Percentiles rank a stretch among this genome's conserved stretches.
Evolutionary conservation across 2,797 vertebrate genomes (phyloP).

Genomic region (Malacoctenus gilli): DNA sequence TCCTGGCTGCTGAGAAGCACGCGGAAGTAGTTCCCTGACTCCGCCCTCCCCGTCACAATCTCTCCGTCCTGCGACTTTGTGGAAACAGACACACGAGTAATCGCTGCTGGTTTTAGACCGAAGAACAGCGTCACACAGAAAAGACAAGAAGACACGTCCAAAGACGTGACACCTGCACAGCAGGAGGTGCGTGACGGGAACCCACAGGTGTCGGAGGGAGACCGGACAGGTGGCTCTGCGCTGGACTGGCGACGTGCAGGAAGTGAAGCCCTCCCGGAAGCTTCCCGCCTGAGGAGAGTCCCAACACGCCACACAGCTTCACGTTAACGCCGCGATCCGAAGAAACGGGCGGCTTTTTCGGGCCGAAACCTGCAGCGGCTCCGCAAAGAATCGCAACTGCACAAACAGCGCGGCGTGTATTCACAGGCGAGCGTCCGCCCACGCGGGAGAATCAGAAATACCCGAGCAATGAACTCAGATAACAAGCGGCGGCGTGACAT

Average conservation of each 20-base stretch:
- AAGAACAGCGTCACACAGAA: too few relatives aligned
- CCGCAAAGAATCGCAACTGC: background rate
- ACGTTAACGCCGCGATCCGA: too few relatives aligned
- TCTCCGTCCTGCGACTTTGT: constrained; percentile 79
- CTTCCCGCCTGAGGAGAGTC: constrained; percentile 80
- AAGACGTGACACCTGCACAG: too few relatives aligned
- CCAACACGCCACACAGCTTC: background rate
- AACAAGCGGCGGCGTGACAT: constrained; percentile 5
- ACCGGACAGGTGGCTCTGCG: constrained; percentile 52
- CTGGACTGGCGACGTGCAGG: constrained; percentile 85
- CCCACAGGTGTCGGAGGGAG: constrained; percentile 73
- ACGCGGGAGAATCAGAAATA: constrained; percentile 15
- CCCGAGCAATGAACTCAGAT: constrained; percentile 26
- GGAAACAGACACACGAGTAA: too few relatives aligned
- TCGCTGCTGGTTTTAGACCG: background rate
- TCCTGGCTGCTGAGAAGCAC: constrained; percentile 80
- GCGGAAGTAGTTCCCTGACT: constrained; percentile 87
- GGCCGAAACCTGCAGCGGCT: background rate
- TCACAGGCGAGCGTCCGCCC: constrained; percentile 24
- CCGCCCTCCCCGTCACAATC: constrained; percentile 81
- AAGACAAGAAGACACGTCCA: too few relatives aligned
- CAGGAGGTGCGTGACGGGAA: too few relatives aligned
- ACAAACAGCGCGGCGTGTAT: background rate
- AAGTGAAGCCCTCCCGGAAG: constrained; percentile 89
- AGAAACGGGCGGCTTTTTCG: background rate